A percentile compares a stretch with the other conserved stretches of the same genome.
phyloP scores from a whole-genome alignment of 2,797 vertebrate species.

The Spatula versicolor region DNA sequence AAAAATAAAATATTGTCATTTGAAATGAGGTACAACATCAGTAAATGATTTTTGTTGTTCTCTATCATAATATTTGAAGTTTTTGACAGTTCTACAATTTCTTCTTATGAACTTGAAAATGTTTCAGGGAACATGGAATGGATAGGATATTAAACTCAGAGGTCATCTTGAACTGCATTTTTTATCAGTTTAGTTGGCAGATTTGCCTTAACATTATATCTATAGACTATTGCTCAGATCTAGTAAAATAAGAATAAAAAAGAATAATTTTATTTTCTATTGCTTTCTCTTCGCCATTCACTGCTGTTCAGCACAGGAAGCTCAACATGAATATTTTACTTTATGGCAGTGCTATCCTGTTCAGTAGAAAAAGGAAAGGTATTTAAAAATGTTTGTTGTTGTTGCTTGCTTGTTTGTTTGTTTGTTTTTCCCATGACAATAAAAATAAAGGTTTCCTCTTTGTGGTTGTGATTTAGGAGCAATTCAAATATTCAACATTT shows the following conservation, averaged over 20 bases:
- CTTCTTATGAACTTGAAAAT: background rate
- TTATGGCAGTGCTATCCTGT: background rate
- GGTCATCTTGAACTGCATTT: background rate
- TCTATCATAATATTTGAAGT: rapidly evolving
- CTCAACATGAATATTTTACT: background rate
- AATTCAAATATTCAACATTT: background rate
- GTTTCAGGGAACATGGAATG: background rate
- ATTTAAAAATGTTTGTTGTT: background rate
- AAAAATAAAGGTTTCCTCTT: background rate
- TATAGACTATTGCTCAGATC: background rate
- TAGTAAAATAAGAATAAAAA: background rate
- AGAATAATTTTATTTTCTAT: background rate
- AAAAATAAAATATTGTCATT: background rate
- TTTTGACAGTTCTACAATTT: background rate
- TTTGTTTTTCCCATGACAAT: background rate
- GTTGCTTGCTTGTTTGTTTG: too few species aligned
- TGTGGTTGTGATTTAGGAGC: background rate
- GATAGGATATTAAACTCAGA: background rate
- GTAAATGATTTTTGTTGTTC: background rate
- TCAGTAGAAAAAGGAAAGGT: background rate
- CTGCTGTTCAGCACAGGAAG: background rate
- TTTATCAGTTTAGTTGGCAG: background rate
- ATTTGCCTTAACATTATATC: background rate
- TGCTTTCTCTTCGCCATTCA: background rate
- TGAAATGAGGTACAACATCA: background rate